Percentiles rank a stretch among this genome's conserved stretches.
Evolutionary conservation across 2,797 vertebrate genomes (phyloP).

Genomic region (Silurus aristotelis): DNA sequence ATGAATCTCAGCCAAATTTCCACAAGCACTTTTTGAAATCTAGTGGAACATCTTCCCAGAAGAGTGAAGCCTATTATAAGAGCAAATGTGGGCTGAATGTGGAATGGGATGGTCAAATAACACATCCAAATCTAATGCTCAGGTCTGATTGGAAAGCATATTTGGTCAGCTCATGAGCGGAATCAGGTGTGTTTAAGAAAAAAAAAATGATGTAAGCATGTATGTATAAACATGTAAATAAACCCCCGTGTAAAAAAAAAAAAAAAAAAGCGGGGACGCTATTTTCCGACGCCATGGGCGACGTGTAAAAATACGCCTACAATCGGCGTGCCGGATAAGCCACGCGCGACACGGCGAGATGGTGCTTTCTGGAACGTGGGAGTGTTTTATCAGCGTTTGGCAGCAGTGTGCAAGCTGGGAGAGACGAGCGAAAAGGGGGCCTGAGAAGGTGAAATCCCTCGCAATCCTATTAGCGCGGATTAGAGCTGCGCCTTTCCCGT

Average conservation of each 20-base stretch:
- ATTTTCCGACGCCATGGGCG: neutral
- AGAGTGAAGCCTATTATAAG: too few species aligned
- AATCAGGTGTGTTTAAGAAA: neutral
- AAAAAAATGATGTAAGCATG: neutral
- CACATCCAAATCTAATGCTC: too few species aligned
- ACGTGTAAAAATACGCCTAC: constrained; percentile 25
- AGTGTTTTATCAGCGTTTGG: constrained; percentile 73
- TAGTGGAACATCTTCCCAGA: too few species aligned
- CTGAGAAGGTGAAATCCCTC: constrained; percentile 77
- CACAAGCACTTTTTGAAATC: too few species aligned
- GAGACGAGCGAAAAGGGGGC: constrained; percentile 71
- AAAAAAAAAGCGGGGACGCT: neutral
- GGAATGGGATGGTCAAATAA: too few species aligned
- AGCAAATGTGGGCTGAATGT: too few species aligned
- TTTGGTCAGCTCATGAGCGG: neutral
- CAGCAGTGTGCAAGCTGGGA: constrained; percentile 70
- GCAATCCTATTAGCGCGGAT: constrained; percentile 83
- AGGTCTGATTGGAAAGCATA: too few species aligned
- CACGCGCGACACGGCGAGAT: constrained; percentile 17
- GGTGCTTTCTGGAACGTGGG: constrained; percentile 65
- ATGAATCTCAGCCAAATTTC: too few species aligned
- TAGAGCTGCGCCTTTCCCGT: constrained; percentile 67
- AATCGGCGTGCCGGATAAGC: constrained; percentile 25
- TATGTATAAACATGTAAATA: constrained; percentile 5
- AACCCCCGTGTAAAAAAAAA: neutral